These are phyloP conservation scores for Diacarnus erythraeanus DNA, from an alignment of 37 sponge, comb jelly and placozoan genomes.

Conservation along the genomic window DNA sequence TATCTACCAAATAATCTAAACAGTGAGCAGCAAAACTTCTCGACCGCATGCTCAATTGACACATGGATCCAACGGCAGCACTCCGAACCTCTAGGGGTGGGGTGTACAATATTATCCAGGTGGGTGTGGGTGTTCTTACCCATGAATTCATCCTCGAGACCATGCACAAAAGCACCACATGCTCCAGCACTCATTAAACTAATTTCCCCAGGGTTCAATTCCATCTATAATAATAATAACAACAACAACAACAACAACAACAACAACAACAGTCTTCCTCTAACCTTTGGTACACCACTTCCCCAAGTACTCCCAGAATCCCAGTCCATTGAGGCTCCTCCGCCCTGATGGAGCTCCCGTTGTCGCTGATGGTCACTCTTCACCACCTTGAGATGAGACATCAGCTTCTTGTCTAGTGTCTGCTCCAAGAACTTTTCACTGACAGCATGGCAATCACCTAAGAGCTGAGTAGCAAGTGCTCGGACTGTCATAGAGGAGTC, in stretches of 20 bases:
- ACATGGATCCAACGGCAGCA: constrained; percentile 82
- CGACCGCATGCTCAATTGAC: constrained; percentile 42
- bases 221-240: constrained; percentile 17
- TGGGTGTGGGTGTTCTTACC: constrained; percentile 29
- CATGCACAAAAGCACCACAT: constrained; percentile 95
- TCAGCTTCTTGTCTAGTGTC: constrained; percentile 92
- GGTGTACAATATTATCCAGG: not conserved
- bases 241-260: not conserved
- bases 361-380: constrained; percentile 83
- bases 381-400: constrained; percentile 86
- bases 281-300: constrained; percentile 38
- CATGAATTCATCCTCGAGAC: constrained; percentile 91
- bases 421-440: constrained; percentile 70
- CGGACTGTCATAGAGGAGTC: constrained; percentile 72
- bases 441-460: constrained; percentile 59
- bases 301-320: constrained; percentile 69
- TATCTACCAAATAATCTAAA: constrained; percentile 88
- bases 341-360: constrained; percentile 34
- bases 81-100: constrained; percentile 72
- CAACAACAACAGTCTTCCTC: not conserved
- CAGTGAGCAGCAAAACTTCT: constrained; percentile 62
- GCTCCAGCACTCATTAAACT: constrained; percentile 82
- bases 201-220: constrained; percentile 63
- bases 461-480: constrained; percentile 59
- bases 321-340: constrained; percentile 37